Evolutionary conservation across 2,797 vertebrate species (phyloP), one percentile per base, ranked within the genome.

Genomic region (Gymnothorax reevesii): DNA sequence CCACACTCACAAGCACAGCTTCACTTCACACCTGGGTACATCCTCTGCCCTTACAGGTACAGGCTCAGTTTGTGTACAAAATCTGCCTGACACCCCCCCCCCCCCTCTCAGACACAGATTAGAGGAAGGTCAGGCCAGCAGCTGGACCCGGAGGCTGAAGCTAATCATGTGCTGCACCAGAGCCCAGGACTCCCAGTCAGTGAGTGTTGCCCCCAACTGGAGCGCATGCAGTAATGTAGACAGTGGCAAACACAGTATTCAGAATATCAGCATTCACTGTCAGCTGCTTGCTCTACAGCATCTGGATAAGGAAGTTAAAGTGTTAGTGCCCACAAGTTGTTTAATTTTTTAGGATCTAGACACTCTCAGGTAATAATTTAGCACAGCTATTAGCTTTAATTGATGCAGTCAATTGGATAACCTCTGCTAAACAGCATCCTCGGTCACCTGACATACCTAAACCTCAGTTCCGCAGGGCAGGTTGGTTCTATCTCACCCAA

Each of bases 81-180:
- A 64, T 86, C 60, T 57, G 59, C n/a, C 49, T 77, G 59, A 0
- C 83, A 62, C 86, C n/a, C 87, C 83, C 66, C 86, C n/a, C 87
- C 71, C 57, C 54, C 66, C n/a, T 17, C 33, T 77, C 83, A 99
- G 98, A 90, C 98, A 99, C 93, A 95, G 99, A 80, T 92, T 99
- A 88, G 98, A 99, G 89, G 99, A 99, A 89, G 99, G 98, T 17
- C 99, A 99, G 90, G 98, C 99, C 93, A 99, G 98, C 95, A 99
- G 98, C 94, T 99, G 99, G 99, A 98, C 97, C 2, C 96, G 98
- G 85, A 95, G 99, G 83, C 97, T 99, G 42, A 98, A 99, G 83
- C 98, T 99, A 90, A 99, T 99, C 88, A 98, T 99, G 88, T 99
- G 99, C 94, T 99, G 99, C 94, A 99, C 98, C 0, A 94, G 98